Evolutionary conservation across 2,797 vertebrate species (phyloP).

Genomic region (Arnoldichthys spilopterus): DNA sequence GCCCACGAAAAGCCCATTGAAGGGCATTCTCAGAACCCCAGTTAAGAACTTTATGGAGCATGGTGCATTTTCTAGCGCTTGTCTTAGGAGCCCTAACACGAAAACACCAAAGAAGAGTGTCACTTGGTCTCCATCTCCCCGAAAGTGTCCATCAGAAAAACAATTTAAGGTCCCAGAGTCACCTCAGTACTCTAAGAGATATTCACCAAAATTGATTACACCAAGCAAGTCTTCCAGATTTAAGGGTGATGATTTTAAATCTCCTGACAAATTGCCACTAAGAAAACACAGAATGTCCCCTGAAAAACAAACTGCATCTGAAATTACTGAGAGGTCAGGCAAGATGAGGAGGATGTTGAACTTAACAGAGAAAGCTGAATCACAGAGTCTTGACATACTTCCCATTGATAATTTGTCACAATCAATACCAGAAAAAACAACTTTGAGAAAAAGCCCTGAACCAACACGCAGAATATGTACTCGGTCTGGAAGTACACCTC

Average conservation of each 20-base stretch:
- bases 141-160: slow-evolving; percentile 46
- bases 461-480: slow-evolving; percentile 63
- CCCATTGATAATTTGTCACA: slow-evolving; percentile 40
- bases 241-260: slow-evolving; percentile 65
- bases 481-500: slow-evolving; percentile 68
- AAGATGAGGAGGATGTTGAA: slow-evolving; percentile 44
- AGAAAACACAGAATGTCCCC: slow-evolving; percentile 31
- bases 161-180: slow-evolving; percentile 73
- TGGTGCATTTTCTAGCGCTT: slow-evolving; percentile 33
- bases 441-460: slow-evolving; percentile 56
- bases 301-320: slow-evolving; percentile 26
- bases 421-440: slow-evolving; percentile 47
- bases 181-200: slow-evolving; percentile 49
- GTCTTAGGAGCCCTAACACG: slow-evolving; percentile 61
- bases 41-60: slow-evolving; percentile 60
- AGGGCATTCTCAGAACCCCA: slow-evolving; percentile 77
- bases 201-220: slow-evolving; percentile 63
- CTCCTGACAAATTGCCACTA: slow-evolving; percentile 43
- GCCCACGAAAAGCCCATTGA: slow-evolving; percentile 69
- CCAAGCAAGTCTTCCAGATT: slow-evolving; percentile 53
- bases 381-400: slow-evolving; percentile 13
- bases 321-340: slow-evolving; percentile 44
- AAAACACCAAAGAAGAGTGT: slow-evolving; percentile 72
- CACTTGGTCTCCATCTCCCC: slow-evolving; percentile 78
- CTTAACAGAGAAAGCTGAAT: slow-evolving; percentile 52